These are phyloP conservation scores for Parambassis ranga DNA, from an alignment of 2,797 vertebrate species.

Conservation along the genomic window DNA sequence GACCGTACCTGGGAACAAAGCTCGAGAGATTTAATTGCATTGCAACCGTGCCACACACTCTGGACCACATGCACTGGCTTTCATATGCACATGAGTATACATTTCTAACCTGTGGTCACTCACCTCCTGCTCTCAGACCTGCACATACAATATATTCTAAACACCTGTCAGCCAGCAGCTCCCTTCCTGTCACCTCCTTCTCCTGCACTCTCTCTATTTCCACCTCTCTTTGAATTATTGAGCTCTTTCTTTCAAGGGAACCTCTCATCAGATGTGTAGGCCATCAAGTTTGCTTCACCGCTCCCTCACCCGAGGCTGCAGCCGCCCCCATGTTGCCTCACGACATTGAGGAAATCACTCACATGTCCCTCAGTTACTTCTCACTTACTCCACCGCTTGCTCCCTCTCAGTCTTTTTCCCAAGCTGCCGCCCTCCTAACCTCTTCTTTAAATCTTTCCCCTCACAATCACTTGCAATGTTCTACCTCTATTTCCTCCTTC, in stretches of 20 bases:
- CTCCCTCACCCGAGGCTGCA: slow-evolving; percentile 72
- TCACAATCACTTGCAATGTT: slow-evolving; percentile 44
- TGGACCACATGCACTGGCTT: slow-evolving; percentile 34
- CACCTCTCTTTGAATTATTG: slow-evolving; percentile 74
- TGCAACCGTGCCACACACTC: slow-evolving; percentile 37
- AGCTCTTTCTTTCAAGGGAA: slow-evolving; percentile 75
- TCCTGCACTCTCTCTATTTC: slow-evolving; percentile 26
- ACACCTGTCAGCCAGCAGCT: slow-evolving; percentile 42
- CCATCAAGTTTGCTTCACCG: slow-evolving; percentile 76
- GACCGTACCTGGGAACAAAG: slow-evolving; percentile 70
- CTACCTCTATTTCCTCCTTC: slow-evolving; percentile 6
- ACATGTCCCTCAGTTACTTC: slow-evolving; percentile 64
- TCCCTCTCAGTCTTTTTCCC: slow-evolving; percentile 58
- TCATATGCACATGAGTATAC: slow-evolving; percentile 30
- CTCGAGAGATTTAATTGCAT: slow-evolving; percentile 45
- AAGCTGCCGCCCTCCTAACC: slow-evolving; percentile 51
- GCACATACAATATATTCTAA: slow-evolving; percentile 37
- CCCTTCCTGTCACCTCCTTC: slow-evolving; percentile 30
- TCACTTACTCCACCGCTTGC: slow-evolving; percentile 58
- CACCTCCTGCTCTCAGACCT: not conserved
- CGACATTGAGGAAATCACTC: slow-evolving; percentile 79
- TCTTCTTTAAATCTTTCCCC: slow-evolving; percentile 57
- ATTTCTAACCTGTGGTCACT: slow-evolving; percentile 36
- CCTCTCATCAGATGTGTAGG: slow-evolving; percentile 71
- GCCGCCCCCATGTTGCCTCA: slow-evolving; percentile 57